These are phyloP conservation scores for Dimorphilus gyrociliatus DNA, from an alignment of 2,888 invertebrate species.

Conservation along the genomic window DNA sequence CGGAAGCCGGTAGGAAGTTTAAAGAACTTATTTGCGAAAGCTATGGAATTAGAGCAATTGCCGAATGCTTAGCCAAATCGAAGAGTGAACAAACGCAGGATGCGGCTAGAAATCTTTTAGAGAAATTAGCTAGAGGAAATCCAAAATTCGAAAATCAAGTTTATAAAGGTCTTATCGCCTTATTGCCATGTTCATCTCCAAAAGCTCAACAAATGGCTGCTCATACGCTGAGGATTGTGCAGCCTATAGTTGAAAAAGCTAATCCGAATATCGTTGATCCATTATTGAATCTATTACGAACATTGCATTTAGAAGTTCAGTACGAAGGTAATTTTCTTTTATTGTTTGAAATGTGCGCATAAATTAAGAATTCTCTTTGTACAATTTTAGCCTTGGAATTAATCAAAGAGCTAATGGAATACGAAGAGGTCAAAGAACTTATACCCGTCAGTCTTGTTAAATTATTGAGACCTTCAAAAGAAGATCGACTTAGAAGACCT, in stretches of 20 bases:
- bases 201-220: slow-evolving; percentile 39
- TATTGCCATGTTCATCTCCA: slow-evolving; percentile 36
- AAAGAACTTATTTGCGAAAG: slow-evolving; percentile 38
- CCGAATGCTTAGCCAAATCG: slow-evolving; percentile 37
- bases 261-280: slow-evolving; percentile 34
- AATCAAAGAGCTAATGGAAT: slow-evolving; percentile 33
- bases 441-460: slow-evolving; percentile 26
- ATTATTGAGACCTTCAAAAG: slow-evolving; percentile 25
- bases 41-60: slow-evolving; percentile 36
- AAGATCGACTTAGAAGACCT: slow-evolving; percentile 22
- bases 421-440: slow-evolving; percentile 19
- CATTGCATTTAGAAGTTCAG: slow-evolving; percentile 36
- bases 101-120: slow-evolving; percentile 26
- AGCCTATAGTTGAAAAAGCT: slow-evolving; percentile 31
- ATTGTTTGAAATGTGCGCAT: too few relatives aligned
- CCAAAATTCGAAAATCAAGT: slow-evolving; percentile 35
- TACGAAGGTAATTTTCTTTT: slow-evolving; percentile 33
- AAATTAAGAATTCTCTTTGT: background rate
- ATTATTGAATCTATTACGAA: slow-evolving; percentile 27
- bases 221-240: slow-evolving; percentile 30
- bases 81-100: slow-evolving; percentile 34
- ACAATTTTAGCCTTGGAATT: slow-evolving; percentile 29
- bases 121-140: slow-evolving; percentile 34
- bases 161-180: slow-evolving; percentile 38
- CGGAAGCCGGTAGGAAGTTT: slow-evolving; percentile 34